Base-by-base conservation (phyloP, 2,797 vertebrate genomes). In the Cichlasoma orientale region DNA sequence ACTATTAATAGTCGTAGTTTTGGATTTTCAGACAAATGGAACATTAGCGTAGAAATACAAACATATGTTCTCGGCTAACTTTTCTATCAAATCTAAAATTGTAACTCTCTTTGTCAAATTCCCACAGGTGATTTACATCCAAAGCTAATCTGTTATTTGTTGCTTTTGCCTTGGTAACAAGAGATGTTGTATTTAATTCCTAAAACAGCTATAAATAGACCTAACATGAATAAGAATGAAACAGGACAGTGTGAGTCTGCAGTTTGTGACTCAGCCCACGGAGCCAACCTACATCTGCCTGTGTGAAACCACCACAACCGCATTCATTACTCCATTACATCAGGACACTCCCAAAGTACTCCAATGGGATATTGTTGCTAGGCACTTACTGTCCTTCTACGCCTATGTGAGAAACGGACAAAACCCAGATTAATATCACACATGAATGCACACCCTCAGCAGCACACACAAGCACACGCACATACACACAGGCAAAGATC, bases 341-440 rank as follows among this genome's bases (percentile, higher is more conserved):
- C 83, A 79, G 54, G 77, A 71, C 82, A 78, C 87, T 90, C 79
- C 83, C 83, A 73, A 12, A 29, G 12, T 72, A 41, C 77, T 77
- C 83, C 75, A 69, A 6, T 69, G 70, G 72, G 76, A 82, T 80
- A 56, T 36, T 74, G 80, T 86, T 88, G 74, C 77, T 33, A 82
- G 72, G 87, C 85, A 66, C 86, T 78, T 52, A 57, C 79, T 84
- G 86, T 88, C 63, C 86, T 80, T 88, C 56, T 53, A 81, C 92
- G 91, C 89, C 82, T 87, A 77, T 75, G 82, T 87, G 90, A 59
- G 82, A 92, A 87, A 86, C 82, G 87, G 86, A 88, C 72, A 18
- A 88, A 87, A 77, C 75, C 87, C 83, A 90, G 82, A 89, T 89
- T 83, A 88, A 89, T 85, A 83, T 87, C 77, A 70, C 82, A 85